A percentile compares a stretch with the other conserved stretches of the same genome.
These are phyloP conservation scores for Chaetura pelagica DNA, from an alignment of 2,113 vertebrate genomes.

Conservation along the genomic window DNA sequence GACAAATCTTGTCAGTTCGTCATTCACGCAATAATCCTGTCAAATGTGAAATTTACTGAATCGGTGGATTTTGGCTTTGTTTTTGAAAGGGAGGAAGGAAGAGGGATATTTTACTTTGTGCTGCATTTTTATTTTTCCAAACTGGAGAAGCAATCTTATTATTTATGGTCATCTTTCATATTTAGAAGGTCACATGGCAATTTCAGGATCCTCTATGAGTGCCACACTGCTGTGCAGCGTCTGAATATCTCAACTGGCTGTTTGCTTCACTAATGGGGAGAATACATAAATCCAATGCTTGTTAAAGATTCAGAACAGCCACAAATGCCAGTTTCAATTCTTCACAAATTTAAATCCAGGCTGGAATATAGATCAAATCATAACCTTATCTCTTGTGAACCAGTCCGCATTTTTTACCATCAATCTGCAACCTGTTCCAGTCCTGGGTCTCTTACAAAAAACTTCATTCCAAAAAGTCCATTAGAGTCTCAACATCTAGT, in stretches of 20 bases:
- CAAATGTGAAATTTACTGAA: background rate
- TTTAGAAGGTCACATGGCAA: background rate
- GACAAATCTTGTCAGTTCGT: conserved; percentile 49
- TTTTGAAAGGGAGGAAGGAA: background rate
- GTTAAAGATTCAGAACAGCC: background rate
- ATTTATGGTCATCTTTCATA: background rate
- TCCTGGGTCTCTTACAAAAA: background rate
- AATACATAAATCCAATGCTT: background rate
- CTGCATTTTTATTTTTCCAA: background rate
- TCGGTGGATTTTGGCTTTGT: conserved; percentile 33
- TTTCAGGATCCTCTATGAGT: background rate
- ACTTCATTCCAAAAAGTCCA: conserved; percentile 26
- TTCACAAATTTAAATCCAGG: conserved; percentile 5
- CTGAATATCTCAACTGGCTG: background rate
- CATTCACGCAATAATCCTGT: conserved; percentile 23
- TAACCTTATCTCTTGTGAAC: conserved; percentile 4
- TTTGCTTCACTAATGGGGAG: background rate
- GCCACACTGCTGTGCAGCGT: background rate
- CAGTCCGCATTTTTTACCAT: background rate
- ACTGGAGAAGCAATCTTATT: background rate
- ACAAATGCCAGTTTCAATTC: background rate
- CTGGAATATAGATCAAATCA: conserved; percentile 41
- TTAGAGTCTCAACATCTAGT: background rate
- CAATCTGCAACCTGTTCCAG: background rate
- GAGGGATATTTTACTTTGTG: background rate